Evolutionary conservation across 1,140 invertebrate genomes (phyloP).

Genomic region (Bombus sylvicola): DNA sequence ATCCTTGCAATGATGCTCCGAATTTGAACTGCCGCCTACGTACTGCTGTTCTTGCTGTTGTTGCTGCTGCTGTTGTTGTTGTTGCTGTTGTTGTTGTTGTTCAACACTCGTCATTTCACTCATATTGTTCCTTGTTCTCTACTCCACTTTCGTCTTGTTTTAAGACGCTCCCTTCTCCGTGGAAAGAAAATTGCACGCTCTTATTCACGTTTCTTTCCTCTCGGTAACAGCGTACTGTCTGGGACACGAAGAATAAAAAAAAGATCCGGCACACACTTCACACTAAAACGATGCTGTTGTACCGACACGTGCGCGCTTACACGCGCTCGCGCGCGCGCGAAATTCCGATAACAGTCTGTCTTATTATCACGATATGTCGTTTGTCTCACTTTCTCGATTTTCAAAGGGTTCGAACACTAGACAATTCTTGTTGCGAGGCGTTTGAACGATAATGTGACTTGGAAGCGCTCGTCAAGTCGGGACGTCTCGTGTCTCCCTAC

Average conservation of each 20-base stretch:
- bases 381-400: conserved; percentile 8
- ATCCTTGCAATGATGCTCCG: conserved; percentile 87
- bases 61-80: conserved; percentile 63
- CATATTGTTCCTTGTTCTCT: conserved; percentile 70
- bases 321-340: conserved; percentile 40
- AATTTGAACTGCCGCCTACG: conserved; percentile 75
- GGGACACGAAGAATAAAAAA: not conserved
- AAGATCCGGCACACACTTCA: not conserved
- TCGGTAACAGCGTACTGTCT: not conserved
- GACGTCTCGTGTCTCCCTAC: conserved; percentile 25
- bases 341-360: not conserved
- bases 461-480: conserved; percentile 22
- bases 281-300: not conserved
- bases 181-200: not conserved
- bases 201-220: not conserved
- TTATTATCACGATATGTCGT: not conserved
- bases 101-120: conserved; percentile 79
- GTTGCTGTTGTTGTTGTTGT: conserved; percentile 62
- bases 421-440: not conserved
- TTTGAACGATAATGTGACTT: not conserved
- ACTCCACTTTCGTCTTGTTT: conserved; percentile 9
- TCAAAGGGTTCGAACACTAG: not conserved
- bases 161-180: not conserved
- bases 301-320: conserved; percentile 23
- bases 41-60: conserved; percentile 69